Percentiles rank a stretch among this genome's conserved stretches.
Evolutionary conservation across 2,888 invertebrate genomes (phyloP).

Genomic region (Mythimna loreyi): DNA sequence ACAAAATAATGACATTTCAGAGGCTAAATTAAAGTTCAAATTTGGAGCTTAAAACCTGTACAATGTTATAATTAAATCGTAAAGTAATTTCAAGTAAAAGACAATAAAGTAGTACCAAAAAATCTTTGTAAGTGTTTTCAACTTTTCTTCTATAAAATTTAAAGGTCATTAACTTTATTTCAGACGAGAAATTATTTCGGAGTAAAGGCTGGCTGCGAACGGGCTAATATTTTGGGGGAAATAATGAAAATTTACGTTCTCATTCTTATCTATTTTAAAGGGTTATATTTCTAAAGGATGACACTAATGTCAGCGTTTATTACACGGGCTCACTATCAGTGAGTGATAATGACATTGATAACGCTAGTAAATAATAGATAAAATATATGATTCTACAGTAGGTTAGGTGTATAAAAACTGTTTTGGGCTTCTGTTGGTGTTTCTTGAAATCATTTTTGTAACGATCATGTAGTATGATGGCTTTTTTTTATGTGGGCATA

Average conservation of each 20-base stretch:
- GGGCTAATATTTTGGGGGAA: constrained; percentile 12
- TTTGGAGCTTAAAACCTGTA: not conserved
- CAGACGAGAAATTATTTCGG: constrained; percentile 43
- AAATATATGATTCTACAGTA: constrained; percentile 30
- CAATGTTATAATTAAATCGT: constrained; percentile 7
- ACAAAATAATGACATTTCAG: constrained; percentile 21
- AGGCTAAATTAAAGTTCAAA: constrained; percentile 17
- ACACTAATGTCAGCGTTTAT: constrained; percentile 54
- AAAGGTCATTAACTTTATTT: constrained; percentile 39
- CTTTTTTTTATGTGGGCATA: too few relatives aligned
- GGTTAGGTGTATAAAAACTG: constrained; percentile 34
- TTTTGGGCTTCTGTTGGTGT: constrained; percentile 22
- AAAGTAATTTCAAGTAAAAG: constrained; percentile 33
- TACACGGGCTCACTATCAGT: constrained; percentile 51
- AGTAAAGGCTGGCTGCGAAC: constrained; percentile 34
- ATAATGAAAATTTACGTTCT: constrained; percentile 49
- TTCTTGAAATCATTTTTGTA: constrained; percentile 8
- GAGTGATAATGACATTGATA: constrained; percentile 68
- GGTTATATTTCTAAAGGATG: constrained; percentile 39
- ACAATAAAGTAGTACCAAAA: constrained; percentile 10
- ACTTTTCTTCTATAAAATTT: constrained; percentile 31
- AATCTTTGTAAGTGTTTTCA: constrained; percentile 28
- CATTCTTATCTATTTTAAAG: constrained; percentile 54
- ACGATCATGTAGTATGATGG: not conserved
- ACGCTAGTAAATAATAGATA: constrained; percentile 45